Percentiles rank a stretch among this genome's conserved stretches.
Evolutionary conservation across 2,888 invertebrate genomes (phyloP).

Genomic region (Laspeyria flexula): DNA sequence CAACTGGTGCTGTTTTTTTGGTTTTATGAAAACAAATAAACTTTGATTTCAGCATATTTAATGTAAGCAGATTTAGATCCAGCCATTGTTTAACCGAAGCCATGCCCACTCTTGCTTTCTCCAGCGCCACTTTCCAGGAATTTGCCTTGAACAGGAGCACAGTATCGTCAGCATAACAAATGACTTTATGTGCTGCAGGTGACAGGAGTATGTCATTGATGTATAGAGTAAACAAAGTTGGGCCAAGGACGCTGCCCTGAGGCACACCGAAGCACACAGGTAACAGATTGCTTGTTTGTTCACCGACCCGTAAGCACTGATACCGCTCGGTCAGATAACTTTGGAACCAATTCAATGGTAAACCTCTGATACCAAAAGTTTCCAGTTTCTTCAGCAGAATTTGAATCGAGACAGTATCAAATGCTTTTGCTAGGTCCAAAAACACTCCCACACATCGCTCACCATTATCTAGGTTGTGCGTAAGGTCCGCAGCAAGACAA

Average conservation of each 20-base stretch:
- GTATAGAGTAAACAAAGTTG: conserved; percentile 9
- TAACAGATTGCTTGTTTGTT: neutral
- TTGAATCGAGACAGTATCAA: neutral
- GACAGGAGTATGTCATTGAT: neutral
- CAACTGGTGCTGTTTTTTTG: no score
- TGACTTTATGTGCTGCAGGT: no score
- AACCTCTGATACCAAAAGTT: conserved; percentile 6
- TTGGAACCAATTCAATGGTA: neutral
- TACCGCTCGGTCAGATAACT: conserved; percentile 1
- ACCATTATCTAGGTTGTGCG: neutral
- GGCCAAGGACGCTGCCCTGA: conserved; percentile 12
- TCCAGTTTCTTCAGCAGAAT: neutral
- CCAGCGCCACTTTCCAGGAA: no score
- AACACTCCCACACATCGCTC: neutral
- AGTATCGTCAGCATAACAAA: no score
- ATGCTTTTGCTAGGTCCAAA: neutral
- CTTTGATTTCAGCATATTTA: no score
- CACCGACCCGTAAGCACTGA: neutral
- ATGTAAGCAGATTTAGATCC: no score
- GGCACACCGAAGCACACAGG: conserved; percentile 9
- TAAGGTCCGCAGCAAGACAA: neutral
- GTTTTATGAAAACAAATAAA: no score
- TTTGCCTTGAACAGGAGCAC: no score
- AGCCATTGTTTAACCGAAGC: no score
- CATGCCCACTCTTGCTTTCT: no score